These are phyloP conservation scores for Diplazon laetatorius DNA, from an alignment of 2,888 invertebrate species.

Conservation along the genomic window DNA sequence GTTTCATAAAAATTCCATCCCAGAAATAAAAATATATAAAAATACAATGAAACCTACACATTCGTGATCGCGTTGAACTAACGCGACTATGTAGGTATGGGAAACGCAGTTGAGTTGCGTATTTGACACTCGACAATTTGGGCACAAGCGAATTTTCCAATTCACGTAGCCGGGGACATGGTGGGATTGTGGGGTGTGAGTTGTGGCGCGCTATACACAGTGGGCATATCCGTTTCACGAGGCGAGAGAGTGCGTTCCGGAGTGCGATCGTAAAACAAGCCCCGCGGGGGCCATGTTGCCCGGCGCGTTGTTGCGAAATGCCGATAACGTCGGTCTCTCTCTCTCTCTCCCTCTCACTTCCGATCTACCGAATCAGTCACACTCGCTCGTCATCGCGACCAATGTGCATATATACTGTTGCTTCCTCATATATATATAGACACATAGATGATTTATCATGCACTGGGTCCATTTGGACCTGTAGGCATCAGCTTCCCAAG, in stretches of 20 bases:
- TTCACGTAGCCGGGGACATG: neutral
- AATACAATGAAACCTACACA: no score
- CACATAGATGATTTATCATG: no score
- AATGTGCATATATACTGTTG: neutral
- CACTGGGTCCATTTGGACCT: no score
- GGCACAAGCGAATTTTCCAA: slow-evolving; percentile 46
- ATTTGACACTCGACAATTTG: slow-evolving; percentile 24
- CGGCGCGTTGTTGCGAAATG: slow-evolving; percentile 37
- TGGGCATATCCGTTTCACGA: slow-evolving; percentile 10
- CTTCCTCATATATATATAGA: no score
- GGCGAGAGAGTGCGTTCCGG: neutral
- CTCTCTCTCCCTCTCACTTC: no score
- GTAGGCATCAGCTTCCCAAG: no score
- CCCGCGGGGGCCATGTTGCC: slow-evolving; percentile 33
- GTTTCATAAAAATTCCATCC: slow-evolving; percentile 5
- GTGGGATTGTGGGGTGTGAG: no score
- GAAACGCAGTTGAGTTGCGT: slow-evolving; percentile 4
- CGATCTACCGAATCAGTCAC: no score
- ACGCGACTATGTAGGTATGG: slow-evolving; percentile 20
- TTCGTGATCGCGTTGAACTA: neutral
- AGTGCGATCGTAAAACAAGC: slow-evolving; percentile 41
- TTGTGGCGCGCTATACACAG: no score
- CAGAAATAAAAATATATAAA: no score
- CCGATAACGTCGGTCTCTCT: no score
- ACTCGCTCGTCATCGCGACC: slow-evolving; percentile 5